A percentile compares a stretch with the other conserved stretches of the same genome.
Evolutionary conservation across 2,888 invertebrate genomes (phyloP).

Genomic region (Celastrina argiolus): DNA sequence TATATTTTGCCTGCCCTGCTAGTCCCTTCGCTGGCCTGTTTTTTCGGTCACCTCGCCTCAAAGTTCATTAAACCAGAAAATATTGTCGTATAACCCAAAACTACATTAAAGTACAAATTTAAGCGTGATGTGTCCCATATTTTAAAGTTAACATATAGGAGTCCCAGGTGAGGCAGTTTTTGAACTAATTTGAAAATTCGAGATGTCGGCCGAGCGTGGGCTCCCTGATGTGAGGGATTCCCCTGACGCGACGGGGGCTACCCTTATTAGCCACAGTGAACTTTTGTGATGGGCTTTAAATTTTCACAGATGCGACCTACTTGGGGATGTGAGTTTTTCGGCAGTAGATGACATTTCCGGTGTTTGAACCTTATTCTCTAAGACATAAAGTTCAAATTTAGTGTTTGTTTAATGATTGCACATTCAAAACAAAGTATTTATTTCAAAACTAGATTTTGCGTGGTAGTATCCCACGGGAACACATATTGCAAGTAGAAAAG

Average conservation of each 20-base stretch:
- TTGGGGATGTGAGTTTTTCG: not conserved
- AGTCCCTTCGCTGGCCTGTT: too few species aligned
- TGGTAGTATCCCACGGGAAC: too few species aligned
- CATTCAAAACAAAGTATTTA: not conserved
- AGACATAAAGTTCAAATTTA: not conserved
- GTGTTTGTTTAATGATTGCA: not conserved
- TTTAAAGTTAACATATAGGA: not conserved
- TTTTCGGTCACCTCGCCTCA: too few species aligned
- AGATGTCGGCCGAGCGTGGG: not conserved
- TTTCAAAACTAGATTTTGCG: too few species aligned
- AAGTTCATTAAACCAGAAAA: not conserved
- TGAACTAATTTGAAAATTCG: constrained; percentile 16
- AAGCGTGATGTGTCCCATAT: not conserved
- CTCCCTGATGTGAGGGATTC: not conserved
- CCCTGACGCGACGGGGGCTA: not conserved
- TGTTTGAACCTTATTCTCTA: not conserved
- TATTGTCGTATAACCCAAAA: not conserved
- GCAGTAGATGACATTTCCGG: not conserved
- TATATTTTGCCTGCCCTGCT: too few species aligned
- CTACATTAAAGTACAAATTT: constrained; percentile 11
- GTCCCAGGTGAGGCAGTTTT: constrained; percentile 3
- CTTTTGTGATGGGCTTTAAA: constrained; percentile 12
- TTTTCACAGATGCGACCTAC: constrained; percentile 3
- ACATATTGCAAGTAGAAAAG: too few species aligned
- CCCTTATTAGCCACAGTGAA: constrained; percentile 12